phyloP scores from a whole-genome alignment of 2,113 vertebrate species.

The Platysternon megacephalum region DNA sequence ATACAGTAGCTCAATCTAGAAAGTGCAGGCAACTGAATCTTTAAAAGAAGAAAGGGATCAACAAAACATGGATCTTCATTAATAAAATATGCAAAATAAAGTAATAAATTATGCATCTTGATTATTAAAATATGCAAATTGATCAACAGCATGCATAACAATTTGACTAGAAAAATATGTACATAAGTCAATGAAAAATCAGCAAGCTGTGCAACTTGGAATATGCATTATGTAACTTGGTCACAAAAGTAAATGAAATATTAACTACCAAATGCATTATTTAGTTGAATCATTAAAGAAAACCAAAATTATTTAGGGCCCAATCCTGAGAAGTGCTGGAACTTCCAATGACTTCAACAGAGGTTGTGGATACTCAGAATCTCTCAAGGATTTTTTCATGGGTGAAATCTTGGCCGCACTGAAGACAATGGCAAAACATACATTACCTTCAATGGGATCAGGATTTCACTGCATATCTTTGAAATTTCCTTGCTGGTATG shows the following conservation, averaged over 20 bases:
- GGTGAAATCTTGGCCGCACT: not conserved
- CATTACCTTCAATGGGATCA: fast-evolving
- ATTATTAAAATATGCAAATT: constrained; percentile 67
- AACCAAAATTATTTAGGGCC: not conserved
- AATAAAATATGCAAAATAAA: constrained; percentile 60
- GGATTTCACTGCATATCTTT: fast-evolving
- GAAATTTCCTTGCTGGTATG: not conserved
- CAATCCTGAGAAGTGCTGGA: not conserved
- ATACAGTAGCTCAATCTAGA: not conserved
- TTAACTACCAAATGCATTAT: constrained; percentile 54
- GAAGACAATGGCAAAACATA: not conserved
- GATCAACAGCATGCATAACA: constrained; percentile 26
- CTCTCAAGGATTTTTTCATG: not conserved
- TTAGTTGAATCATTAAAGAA: constrained; percentile 31
- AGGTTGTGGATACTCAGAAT: not conserved
- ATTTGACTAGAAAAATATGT: constrained; percentile 69
- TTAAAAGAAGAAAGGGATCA: constrained; percentile 45
- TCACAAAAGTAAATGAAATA: constrained; percentile 69
- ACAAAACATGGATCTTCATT: not conserved
- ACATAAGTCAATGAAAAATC: constrained; percentile 61
- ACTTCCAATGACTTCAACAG: not conserved
- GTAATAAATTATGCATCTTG: constrained; percentile 56
- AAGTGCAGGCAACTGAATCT: not conserved
- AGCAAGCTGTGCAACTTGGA: constrained; percentile 23
- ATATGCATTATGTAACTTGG: constrained; percentile 45